A percentile compares a stretch with the other conserved stretches of the same genome.
Conservation (phyloP, 2,113 vertebrate species). For the Neofelis nebulosa region DNA sequence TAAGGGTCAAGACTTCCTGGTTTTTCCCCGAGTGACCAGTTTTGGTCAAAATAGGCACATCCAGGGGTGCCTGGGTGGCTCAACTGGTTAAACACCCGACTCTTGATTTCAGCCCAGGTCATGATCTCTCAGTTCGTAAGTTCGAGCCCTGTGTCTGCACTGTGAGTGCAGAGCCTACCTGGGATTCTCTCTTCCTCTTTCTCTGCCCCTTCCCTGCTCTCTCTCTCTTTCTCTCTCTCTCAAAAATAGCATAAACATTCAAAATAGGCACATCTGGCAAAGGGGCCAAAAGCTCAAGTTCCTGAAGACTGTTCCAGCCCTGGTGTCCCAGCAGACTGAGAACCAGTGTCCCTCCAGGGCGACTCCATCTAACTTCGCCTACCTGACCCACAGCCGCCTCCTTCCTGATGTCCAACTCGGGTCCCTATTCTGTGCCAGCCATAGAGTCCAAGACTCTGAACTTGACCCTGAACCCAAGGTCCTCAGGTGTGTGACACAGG, state of each 20-base stretch:
- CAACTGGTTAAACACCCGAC: background rate
- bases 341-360: background rate
- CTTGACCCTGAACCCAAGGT: background rate
- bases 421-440: background rate
- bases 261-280: background rate
- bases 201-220: too few species aligned
- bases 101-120: background rate
- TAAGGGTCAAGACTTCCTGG: background rate
- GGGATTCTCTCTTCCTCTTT: background rate
- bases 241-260: background rate
- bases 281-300: background rate
- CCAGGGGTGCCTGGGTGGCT: background rate
- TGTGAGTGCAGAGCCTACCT: background rate
- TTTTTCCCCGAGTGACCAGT: too few species aligned
- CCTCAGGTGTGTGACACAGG: background rate
- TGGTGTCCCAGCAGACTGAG: accelerated
- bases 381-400: background rate
- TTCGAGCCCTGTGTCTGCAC: background rate
- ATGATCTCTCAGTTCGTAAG: background rate
- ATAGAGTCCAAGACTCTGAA: background rate
- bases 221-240: background rate
- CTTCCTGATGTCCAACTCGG: background rate
- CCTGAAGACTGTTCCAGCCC: background rate
- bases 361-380: background rate
- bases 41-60: background rate